These are phyloP conservation scores for Heliconius aoede DNA, from an alignment of 2,888 invertebrate species.

Conservation along the genomic window DNA sequence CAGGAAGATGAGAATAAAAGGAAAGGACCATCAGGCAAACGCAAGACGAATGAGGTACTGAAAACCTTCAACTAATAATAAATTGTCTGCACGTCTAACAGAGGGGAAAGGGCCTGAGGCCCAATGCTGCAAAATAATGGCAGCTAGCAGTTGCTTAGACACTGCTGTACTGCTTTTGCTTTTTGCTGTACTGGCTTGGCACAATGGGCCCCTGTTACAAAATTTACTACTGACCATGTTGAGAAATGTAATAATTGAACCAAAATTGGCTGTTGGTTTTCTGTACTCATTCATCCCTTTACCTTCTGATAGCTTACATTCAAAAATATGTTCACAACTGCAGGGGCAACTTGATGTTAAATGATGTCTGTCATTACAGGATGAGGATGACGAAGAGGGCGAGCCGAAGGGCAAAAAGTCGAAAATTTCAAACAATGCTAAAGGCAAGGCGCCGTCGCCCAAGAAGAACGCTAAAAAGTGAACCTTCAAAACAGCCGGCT, in stretches of 20 bases:
- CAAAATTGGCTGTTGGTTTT: slow-evolving; percentile 79
- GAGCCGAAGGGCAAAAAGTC: slow-evolving; percentile 91
- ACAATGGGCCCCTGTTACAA: slow-evolving; percentile 55
- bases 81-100: slow-evolving; percentile 55
- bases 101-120: slow-evolving; percentile 72
- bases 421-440: slow-evolving; percentile 88
- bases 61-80: slow-evolving; percentile 78
- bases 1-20: slow-evolving; percentile 83
- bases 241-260: slow-evolving; percentile 5
- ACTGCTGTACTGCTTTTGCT: slow-evolving; percentile 56
- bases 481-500: slow-evolving; percentile 53
- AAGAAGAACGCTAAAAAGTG: slow-evolving; percentile 87
- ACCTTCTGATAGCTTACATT: slow-evolving; percentile 70
- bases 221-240: slow-evolving; percentile 49
- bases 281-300: slow-evolving; percentile 79
- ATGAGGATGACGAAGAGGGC: slow-evolving; percentile 89
- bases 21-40: slow-evolving; percentile 80
- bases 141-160: slow-evolving; percentile 38
- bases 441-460: slow-evolving; percentile 87
- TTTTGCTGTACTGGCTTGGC: slow-evolving; percentile 59
- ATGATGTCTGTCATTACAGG: slow-evolving; percentile 61
- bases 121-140: slow-evolving; percentile 59
- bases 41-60: slow-evolving; percentile 83
- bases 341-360: not conserved
- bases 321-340: not conserved